phyloP scores from a whole-genome alignment of 92 coral and sea anemone genomes.

The Galaxea fascicularis region DNA sequence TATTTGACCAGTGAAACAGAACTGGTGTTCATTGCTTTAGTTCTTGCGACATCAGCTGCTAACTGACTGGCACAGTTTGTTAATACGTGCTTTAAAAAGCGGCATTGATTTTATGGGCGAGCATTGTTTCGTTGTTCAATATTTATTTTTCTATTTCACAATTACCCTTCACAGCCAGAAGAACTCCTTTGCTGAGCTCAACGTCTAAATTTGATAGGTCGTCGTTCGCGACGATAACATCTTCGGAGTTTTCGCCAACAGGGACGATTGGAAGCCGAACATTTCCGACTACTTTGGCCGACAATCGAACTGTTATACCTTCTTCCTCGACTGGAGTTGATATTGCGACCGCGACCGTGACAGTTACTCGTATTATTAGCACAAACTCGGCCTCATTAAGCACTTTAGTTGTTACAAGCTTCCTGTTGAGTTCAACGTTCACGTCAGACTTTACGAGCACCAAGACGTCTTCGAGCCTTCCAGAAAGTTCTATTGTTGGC shows the following conservation, averaged over 20 bases:
- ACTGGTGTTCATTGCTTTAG: not conserved
- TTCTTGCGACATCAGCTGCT: not conserved
- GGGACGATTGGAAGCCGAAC: constrained; percentile 29
- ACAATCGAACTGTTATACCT: constrained; percentile 22
- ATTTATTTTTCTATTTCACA: constrained; percentile 27
- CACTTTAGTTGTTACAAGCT: not conserved
- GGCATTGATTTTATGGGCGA: not conserved
- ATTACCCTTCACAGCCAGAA: constrained; percentile 68
- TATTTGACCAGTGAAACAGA: not conserved
- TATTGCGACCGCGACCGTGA: constrained; percentile 7
- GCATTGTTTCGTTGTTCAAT: not conserved
- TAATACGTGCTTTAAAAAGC: constrained; percentile 5
- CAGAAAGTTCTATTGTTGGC: constrained; percentile 7
- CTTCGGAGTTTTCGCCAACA: constrained; percentile 17
- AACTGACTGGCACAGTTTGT: not conserved
- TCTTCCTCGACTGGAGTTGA: constrained; percentile 13
- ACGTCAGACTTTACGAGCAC: not conserved
- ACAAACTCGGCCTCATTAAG: not conserved
- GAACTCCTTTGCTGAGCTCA: constrained; percentile 36
- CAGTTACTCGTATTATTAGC: not conserved
- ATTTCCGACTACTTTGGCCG: constrained; percentile 6
- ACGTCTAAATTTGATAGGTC: constrained; percentile 22
- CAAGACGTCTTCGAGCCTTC: not conserved
- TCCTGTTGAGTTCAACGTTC: not conserved
- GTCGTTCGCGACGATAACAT: not conserved